These are phyloP conservation scores for Pachycephala philippinensis DNA, from an alignment of 2,113 vertebrate genomes.

Conservation along the genomic window DNA sequence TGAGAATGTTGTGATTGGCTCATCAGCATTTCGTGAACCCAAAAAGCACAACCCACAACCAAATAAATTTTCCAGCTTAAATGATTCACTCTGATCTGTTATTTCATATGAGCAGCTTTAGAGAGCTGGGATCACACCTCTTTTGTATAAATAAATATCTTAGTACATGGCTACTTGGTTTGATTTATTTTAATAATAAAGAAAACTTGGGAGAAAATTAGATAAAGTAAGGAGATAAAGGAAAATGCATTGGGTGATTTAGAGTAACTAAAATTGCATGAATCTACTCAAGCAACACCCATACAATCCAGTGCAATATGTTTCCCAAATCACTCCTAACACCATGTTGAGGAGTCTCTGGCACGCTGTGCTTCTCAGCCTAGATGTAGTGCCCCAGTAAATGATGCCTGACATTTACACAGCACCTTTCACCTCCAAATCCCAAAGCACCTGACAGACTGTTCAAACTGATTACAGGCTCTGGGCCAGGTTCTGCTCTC, in stretches of 20 bases:
- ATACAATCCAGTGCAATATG: background rate
- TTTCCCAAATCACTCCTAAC: background rate
- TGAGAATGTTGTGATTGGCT: conserved; percentile 14
- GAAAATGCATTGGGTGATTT: background rate
- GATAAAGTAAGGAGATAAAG: background rate
- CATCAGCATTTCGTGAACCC: background rate
- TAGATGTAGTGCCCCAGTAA: background rate
- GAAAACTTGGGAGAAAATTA: background rate
- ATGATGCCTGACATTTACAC: conserved; percentile 34
- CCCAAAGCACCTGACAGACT: conserved; percentile 29
- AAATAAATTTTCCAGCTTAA: background rate
- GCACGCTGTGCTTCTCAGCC: background rate
- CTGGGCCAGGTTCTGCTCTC: background rate
- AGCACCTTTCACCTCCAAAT: conserved; percentile 44
- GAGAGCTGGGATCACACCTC: background rate
- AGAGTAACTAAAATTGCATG: background rate
- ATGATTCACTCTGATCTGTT: background rate
- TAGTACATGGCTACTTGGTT: background rate
- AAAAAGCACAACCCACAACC: background rate
- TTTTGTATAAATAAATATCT: background rate
- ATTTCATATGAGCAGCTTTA: background rate
- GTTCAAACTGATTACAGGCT: conserved; percentile 3
- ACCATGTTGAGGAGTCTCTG: background rate
- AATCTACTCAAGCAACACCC: background rate
- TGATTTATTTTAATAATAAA: background rate